A percentile compares a stretch with the other conserved stretches of the same genome.
Conservation (phyloP, 2,888 invertebrate genomes). For the Ariolimax columbianus region DNA sequence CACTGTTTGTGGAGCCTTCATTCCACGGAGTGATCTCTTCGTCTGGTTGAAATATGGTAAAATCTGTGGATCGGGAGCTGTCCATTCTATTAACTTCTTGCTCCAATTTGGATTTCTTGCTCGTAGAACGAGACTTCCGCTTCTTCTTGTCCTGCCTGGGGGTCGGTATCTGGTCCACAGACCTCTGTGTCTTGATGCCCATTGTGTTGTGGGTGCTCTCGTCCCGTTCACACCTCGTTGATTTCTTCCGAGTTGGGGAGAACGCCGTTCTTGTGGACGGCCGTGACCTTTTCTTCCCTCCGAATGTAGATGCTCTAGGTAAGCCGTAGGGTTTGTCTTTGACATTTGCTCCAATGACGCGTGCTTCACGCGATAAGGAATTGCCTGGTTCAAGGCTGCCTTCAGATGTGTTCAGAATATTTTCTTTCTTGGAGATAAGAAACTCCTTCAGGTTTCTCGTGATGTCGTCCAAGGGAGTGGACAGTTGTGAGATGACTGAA, state of each 20-base stretch:
- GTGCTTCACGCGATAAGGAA: neutral
- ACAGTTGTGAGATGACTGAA: neutral
- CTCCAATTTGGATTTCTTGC: constrained; percentile 16
- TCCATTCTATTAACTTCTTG: neutral
- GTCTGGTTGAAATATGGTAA: constrained; percentile 30
- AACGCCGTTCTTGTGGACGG: too few species aligned
- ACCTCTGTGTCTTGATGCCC: neutral
- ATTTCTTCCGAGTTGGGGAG: neutral
- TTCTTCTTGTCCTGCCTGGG: neutral
- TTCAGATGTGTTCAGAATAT: neutral
- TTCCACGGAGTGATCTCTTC: constrained; percentile 45
- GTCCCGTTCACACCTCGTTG: neutral
- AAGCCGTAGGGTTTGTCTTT: neutral
- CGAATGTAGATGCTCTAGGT: neutral
- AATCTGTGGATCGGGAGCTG: neutral
- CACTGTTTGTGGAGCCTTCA: constrained; percentile 38
- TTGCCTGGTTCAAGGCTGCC: neutral
- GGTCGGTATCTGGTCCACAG: neutral
- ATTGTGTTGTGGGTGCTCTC: neutral
- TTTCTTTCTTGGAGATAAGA: neutral
- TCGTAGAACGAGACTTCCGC: constrained; percentile 4
- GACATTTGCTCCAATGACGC: neutral
- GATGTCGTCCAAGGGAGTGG: neutral
- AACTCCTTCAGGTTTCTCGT: neutral
- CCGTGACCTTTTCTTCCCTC: neutral